A percentile compares a stretch with the other conserved stretches of the same genome.
Evolutionary conservation across 2,888 invertebrate species (phyloP).

Genomic region (Xestobium rufovillosum): DNA sequence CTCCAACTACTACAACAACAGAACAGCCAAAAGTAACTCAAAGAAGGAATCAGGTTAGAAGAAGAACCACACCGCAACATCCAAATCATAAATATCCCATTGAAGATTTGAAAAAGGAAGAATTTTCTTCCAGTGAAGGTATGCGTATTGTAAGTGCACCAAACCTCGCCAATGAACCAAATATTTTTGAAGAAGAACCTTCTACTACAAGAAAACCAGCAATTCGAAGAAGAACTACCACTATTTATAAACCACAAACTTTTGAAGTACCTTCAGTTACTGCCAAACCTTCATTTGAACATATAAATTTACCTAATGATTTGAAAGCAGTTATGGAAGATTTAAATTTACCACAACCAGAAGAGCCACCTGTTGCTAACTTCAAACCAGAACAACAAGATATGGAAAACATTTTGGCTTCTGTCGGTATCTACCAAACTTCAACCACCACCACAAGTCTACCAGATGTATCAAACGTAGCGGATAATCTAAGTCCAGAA

Average conservation of each 20-base stretch:
- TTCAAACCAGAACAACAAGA: slow-evolving; percentile 20
- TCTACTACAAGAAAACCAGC: slow-evolving; percentile 3
- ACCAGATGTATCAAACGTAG: slow-evolving; percentile 37
- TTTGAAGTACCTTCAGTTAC: slow-evolving; percentile 12
- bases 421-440: slow-evolving; percentile 39
- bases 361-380: slow-evolving; percentile 5
- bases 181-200: no score
- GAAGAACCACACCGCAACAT: slow-evolving; percentile 22
- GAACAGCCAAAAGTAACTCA: slow-evolving; percentile 27
- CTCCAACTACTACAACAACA: slow-evolving; percentile 22
- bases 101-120: slow-evolving; percentile 19
- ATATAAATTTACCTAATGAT: slow-evolving; percentile 27
- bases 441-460: slow-evolving; percentile 29
- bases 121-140: slow-evolving; percentile 20
- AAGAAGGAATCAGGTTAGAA: slow-evolving; percentile 16
- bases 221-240: neutral
- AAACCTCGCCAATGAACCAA: slow-evolving; percentile 15
- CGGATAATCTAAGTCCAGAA: slow-evolving; percentile 39
- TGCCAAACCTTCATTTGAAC: slow-evolving; percentile 21
- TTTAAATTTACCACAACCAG: slow-evolving; percentile 23
- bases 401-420: slow-evolving; percentile 41
- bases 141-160: slow-evolving; percentile 28
- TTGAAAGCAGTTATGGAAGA: slow-evolving; percentile 30
- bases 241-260: slow-evolving; percentile 10
- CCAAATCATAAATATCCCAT: slow-evolving; percentile 36